Conservation (phyloP, 2,797 vertebrate species). For the Kryptopterus vitreolus region DNA sequence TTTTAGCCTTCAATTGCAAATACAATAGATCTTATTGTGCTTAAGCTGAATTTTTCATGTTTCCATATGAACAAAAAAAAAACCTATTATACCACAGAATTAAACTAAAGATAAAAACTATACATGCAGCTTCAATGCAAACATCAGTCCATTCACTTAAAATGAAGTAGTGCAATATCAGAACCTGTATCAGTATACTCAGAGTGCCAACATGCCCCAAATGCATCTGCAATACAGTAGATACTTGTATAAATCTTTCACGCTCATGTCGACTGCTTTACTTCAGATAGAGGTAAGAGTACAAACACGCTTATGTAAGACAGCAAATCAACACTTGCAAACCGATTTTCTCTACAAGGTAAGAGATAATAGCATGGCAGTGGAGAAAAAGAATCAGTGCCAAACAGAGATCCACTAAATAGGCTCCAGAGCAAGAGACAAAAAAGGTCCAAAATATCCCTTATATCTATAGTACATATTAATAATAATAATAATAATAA, state of each 20-base stretch:
- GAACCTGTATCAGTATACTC: not conserved
- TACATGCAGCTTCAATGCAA: not conserved
- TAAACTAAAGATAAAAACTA: not conserved
- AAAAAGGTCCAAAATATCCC: not conserved
- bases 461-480: too few species aligned
- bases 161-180: not conserved
- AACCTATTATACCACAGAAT: not conserved
- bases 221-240: too few species aligned
- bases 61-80: not conserved
- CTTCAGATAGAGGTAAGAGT: not conserved
- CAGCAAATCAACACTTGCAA: not conserved
- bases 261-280: not conserved
- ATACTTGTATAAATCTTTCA: not conserved
- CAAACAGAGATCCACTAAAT: too few species aligned
- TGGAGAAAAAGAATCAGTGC: too few species aligned
- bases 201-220: not conserved
- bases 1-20: conserved; percentile 22
- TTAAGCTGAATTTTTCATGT: not conserved
- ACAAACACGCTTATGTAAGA: not conserved
- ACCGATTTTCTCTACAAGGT: not conserved
- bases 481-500: too few species aligned
- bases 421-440: not conserved
- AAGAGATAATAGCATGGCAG: not conserved
- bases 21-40: not conserved
- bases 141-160: not conserved